A percentile compares a stretch with the other conserved stretches of the same genome.
phyloP scores from a whole-genome alignment of 2,888 invertebrate species.

The Nymphalis c-album region DNA sequence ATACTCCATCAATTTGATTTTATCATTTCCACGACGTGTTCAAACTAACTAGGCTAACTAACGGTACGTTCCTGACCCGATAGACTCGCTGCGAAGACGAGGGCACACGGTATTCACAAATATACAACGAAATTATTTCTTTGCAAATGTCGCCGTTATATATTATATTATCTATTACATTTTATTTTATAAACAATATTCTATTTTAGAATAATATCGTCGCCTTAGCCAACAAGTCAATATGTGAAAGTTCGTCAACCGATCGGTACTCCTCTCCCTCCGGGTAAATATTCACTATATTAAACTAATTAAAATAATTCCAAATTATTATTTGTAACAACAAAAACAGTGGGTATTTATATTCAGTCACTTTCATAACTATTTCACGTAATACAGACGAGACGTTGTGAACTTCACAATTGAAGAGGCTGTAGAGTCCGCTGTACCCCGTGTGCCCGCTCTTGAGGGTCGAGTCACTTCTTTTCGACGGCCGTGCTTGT shows the following conservation, averaged over 20 bases:
- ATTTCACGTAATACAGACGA: too few relatives aligned
- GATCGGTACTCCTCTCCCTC: too few relatives aligned
- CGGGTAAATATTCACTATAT: background rate
- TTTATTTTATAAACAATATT: constrained; percentile 7
- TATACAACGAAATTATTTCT: background rate
- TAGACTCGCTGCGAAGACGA: background rate
- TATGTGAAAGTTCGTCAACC: too few relatives aligned
- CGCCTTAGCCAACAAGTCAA: background rate
- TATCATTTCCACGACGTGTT: constrained; percentile 15
- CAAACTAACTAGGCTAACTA: constrained; percentile 19
- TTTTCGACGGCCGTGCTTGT: constrained; percentile 53
- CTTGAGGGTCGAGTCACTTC: constrained; percentile 52
- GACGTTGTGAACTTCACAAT: too few relatives aligned
- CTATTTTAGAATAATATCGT: constrained; percentile 5
- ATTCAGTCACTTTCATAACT: too few relatives aligned
- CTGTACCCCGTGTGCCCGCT: background rate
- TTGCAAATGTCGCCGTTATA: background rate
- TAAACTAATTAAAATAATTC: background rate
- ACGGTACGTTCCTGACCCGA: constrained; percentile 20
- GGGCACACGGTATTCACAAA: constrained; percentile 18
- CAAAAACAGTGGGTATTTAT: too few relatives aligned
- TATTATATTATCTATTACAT: background rate
- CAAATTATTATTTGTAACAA: too few relatives aligned
- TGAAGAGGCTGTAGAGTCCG: too few relatives aligned
- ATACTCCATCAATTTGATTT: constrained; percentile 28